Evolutionary conservation across 2,113 vertebrate genomes (phyloP).

Genomic region (Climacteris rufus): DNA sequence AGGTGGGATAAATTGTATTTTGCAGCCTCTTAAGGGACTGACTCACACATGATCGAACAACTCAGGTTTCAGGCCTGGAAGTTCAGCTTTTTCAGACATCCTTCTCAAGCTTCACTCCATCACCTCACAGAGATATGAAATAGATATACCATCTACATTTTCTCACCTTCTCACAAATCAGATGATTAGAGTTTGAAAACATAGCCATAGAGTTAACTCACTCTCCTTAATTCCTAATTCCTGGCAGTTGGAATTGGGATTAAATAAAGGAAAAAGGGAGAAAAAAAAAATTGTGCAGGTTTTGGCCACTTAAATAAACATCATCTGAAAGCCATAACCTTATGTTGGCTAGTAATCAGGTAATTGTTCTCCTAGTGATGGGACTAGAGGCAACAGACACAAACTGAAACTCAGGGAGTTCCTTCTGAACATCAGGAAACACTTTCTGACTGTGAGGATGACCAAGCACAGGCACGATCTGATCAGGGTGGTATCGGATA

Average conservation of each 20-base stretch:
- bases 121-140: background rate
- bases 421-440: background rate
- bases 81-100: background rate
- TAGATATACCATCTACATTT: background rate
- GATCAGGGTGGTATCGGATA: background rate
- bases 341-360: fast-evolving
- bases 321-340: background rate
- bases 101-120: background rate
- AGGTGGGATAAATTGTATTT: background rate
- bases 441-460: background rate
- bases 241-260: background rate
- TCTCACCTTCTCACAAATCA: background rate
- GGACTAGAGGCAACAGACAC: background rate
- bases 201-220: background rate
- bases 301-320: background rate
- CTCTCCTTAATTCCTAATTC: background rate
- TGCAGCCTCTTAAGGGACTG: background rate
- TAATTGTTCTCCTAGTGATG: background rate
- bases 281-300: fast-evolving
- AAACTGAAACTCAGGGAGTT: background rate
- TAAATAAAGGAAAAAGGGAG: background rate
- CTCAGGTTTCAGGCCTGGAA: background rate
- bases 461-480: background rate
- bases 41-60: background rate
- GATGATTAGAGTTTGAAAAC: background rate